A percentile compares a stretch with the other conserved stretches of the same genome.
These are phyloP conservation scores for Spondyliosoma cantharus DNA, from an alignment of 2,797 vertebrate species.

Conservation along the genomic window DNA sequence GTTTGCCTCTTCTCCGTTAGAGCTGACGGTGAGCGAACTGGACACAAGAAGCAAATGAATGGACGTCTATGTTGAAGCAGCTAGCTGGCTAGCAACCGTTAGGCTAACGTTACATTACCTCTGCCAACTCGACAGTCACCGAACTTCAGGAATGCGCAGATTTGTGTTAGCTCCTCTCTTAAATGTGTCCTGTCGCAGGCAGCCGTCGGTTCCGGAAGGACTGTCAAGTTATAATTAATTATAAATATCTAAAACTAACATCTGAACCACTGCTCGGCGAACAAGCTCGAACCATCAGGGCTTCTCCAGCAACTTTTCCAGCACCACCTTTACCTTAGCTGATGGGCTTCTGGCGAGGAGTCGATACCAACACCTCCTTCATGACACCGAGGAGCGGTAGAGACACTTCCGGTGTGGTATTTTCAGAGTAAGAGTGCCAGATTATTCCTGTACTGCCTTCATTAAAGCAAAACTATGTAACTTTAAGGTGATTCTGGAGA, in stretches of 20 bases:
- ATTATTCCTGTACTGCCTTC: no score
- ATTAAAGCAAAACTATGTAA: no score
- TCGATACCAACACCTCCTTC: background rate
- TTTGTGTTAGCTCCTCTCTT: constrained; percentile 21
- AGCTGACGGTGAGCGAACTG: background rate
- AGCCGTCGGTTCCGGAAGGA: background rate
- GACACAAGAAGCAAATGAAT: constrained; percentile 45
- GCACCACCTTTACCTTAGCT: background rate
- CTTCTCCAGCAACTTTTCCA: constrained; percentile 25
- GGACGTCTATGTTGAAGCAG: background rate
- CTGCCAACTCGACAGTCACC: constrained; percentile 67
- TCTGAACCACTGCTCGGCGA: background rate
- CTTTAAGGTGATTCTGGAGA: no score
- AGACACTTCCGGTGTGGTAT: background rate
- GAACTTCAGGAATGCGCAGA: constrained; percentile 53
- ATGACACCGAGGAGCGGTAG: background rate
- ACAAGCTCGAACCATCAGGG: background rate
- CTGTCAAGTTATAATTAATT: background rate
- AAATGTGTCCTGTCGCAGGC: background rate
- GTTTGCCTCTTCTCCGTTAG: background rate
- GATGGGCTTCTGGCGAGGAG: background rate
- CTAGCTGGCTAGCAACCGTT: constrained; percentile 26
- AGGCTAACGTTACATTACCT: constrained; percentile 62
- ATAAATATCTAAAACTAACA: background rate
- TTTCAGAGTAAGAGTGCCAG: constrained; percentile 64